Base-by-base conservation (phyloP, 1,140 invertebrate species). In the Camponotus pennsylvanicus region DNA sequence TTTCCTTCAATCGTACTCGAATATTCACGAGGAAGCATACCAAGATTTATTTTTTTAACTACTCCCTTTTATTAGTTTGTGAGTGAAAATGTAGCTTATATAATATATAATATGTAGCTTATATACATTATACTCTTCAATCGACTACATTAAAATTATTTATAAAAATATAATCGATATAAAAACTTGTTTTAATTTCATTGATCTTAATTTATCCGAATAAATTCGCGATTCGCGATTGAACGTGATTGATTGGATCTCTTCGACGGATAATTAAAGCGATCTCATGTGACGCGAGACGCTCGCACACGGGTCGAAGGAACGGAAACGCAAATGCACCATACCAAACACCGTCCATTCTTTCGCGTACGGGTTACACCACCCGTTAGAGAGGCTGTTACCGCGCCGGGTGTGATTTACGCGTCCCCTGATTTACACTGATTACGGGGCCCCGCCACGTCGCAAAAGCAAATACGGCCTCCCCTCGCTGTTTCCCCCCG, bases 341-440 rank as follows among this genome's bases (percentile, higher is more conserved):
- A 67, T 27, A 32, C 45, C 63, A 21, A 15, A 45, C 18, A 55
- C 64, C 59, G 57, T 42, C 52, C 61, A 40, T 79, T 88, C 69
- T 75, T 76, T 73, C 61, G 64, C 49, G 27, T 75, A 63, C 42
- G 32, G 49, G 67, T 85, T 80, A 87, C 87, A 88, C 91, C 90
- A 92, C 93, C 93, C 93, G 93, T 93, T 93, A 93, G 91, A 92
- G 91, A 90, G 90, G 66, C 88, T 90, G 91, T 94, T 93, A 92
- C 91, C 91, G 91, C 91, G 91, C 88, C 86, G 93, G 89, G 92
- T 93, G 93, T 95, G 94, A 95, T 95, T 95, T 95, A 95, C 94
- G 94, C 91, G 93, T 94, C 92, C 93, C 92, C 94, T 95, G 94
- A 95, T 95, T 95, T 95, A 95, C 94, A 94, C 94, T 95, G 94